Conservation (phyloP, 2,113 vertebrate species). For the Callospermophilus lateralis region DNA sequence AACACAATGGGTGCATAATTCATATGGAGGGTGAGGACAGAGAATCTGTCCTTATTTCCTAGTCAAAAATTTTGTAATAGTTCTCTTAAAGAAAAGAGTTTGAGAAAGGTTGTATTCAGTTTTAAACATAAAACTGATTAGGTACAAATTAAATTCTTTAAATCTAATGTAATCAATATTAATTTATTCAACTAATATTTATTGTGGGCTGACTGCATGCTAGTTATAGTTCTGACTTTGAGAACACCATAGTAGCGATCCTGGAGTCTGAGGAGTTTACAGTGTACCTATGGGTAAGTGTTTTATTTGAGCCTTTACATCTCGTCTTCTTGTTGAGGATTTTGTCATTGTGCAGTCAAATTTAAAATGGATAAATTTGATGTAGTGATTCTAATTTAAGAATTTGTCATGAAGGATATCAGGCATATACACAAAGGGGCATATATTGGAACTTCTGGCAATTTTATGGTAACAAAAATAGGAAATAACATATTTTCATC, state of each 20-base stretch:
- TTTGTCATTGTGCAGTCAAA: not conserved
- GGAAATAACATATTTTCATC: not conserved
- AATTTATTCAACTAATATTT: conserved; percentile 55
- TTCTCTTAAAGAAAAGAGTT: not conserved
- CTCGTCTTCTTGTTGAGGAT: not conserved
- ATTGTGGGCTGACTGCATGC: not conserved
- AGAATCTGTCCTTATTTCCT: not conserved
- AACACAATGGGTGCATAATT: not conserved
- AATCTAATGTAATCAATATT: not conserved
- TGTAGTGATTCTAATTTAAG: not conserved
- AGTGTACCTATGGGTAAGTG: not conserved
- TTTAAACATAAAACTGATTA: conserved; percentile 52
- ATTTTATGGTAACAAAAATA: not conserved
- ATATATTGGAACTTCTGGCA: not conserved
- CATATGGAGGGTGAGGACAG: not conserved
- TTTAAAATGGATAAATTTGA: conserved; percentile 35
- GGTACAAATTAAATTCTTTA: conserved; percentile 32
- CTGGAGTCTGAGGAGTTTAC: not conserved
- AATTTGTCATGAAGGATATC: conserved; percentile 8
- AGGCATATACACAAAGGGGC: not conserved
- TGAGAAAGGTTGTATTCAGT: not conserved
- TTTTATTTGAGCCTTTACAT: not conserved
- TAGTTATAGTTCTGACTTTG: not conserved
- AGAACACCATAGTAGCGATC: not conserved
- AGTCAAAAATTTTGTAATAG: not conserved